phyloP scores from a whole-genome alignment of 2,888 invertebrate species.

The Torymus tubicola region DNA sequence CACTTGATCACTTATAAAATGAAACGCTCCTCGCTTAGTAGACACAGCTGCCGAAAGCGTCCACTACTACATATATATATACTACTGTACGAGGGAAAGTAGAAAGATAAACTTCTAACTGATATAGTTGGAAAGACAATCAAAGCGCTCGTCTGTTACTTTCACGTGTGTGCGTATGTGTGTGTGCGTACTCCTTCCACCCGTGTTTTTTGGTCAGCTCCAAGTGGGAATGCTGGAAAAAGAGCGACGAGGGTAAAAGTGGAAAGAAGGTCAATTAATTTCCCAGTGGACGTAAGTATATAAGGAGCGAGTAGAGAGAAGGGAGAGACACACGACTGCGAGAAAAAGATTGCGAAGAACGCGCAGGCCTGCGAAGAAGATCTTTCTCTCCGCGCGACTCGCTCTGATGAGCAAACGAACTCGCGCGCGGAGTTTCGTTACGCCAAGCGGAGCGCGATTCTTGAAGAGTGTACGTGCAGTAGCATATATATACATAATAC shows the following conservation, averaged over 20 bases:
- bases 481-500: too few species aligned
- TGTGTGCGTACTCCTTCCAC: not conserved
- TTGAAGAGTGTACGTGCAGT: not conserved
- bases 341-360: constrained; percentile 13
- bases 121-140: constrained; percentile 42
- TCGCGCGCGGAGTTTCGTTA: constrained; percentile 12
- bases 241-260: constrained; percentile 20
- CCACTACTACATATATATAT: too few species aligned
- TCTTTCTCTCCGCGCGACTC: too few species aligned
- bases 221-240: not conserved
- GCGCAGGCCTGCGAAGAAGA: not conserved
- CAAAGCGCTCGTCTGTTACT: constrained; percentile 16
- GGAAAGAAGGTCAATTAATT: constrained; percentile 60
- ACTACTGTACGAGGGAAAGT: not conserved
- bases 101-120: constrained; percentile 33
- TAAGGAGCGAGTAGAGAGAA: not conserved
- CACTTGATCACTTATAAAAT: too few species aligned
- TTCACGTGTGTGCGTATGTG: not conserved
- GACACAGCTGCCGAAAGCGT: too few species aligned
- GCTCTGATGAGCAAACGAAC: constrained; percentile 12
- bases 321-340: not conserved
- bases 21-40: too few species aligned
- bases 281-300: constrained; percentile 31
- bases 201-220: not conserved
- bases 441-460: not conserved